These are phyloP conservation scores for Netta rufina DNA, from an alignment of 2,797 vertebrate genomes.

Conservation along the genomic window DNA sequence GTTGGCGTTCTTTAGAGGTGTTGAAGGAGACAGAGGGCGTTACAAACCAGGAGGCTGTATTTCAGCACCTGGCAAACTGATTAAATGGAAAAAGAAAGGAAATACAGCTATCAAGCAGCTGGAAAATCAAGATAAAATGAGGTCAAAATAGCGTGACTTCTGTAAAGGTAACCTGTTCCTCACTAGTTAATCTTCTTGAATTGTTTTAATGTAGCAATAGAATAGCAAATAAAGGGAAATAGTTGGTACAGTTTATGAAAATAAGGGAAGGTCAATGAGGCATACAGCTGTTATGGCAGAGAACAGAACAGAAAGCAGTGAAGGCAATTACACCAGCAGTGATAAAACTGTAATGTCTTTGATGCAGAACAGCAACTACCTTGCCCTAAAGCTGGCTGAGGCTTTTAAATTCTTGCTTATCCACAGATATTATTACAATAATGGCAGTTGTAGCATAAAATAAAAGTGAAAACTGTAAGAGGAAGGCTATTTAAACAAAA, in stretches of 20 bases:
- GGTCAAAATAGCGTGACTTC: constrained; percentile 25
- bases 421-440: neutral
- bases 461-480: neutral
- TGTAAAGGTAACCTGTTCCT: constrained; percentile 20
- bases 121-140: constrained; percentile 23
- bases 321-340: constrained; percentile 27
- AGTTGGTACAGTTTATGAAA: constrained; percentile 50
- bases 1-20: neutral
- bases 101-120: neutral
- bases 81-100: neutral
- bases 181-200: constrained; percentile 33
- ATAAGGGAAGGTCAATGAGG: constrained; percentile 54
- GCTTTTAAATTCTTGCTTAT: neutral
- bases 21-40: neutral
- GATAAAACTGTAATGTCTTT: neutral
- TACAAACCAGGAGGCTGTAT: neutral
- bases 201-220: constrained; percentile 37
- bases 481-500: neutral
- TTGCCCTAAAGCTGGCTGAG: neutral
- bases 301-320: constrained; percentile 24
- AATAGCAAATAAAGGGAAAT: constrained; percentile 48
- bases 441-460: neutral
- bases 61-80: neutral
- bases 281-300: constrained; percentile 18
- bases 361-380: neutral